Conservation (phyloP, 2,797 vertebrate genomes). For the Poecilia picta region DNA sequence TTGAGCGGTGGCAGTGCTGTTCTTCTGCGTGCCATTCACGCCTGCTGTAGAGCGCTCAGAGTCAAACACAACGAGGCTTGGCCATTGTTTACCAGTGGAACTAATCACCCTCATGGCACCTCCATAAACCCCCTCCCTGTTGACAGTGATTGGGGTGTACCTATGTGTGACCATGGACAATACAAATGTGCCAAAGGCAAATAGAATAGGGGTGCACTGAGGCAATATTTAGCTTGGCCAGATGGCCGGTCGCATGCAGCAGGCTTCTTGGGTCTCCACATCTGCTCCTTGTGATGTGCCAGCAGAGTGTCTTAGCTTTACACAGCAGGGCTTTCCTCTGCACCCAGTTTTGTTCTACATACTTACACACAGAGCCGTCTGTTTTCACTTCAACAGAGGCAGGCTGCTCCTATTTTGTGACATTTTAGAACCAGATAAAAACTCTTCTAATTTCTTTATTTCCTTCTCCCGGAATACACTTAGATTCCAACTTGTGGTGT, state of each 20-base stretch:
- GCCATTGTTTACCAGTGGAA: conserved; percentile 82
- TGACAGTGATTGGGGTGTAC: conserved; percentile 80
- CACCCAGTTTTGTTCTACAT: conserved; percentile 44
- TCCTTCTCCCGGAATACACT: conserved; percentile 48
- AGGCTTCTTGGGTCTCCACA: conserved; percentile 80
- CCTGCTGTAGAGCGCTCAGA: conserved; percentile 76
- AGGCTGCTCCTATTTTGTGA: conserved; percentile 28
- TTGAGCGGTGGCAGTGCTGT: conserved; percentile 75
- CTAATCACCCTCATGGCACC: conserved; percentile 83
- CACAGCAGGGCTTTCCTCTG: conserved; percentile 56
- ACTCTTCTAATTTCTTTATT: conserved; percentile 45
- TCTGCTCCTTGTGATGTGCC: conserved; percentile 83
- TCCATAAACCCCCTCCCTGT: conserved; percentile 79
- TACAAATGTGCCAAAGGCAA: conserved; percentile 83
- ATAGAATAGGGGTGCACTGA: conserved; percentile 82
- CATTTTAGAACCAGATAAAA: conserved; percentile 29
- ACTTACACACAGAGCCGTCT: conserved; percentile 14
- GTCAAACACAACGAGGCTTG: conserved; percentile 78
- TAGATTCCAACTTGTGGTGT: conserved; percentile 81
- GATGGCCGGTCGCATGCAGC: conserved; percentile 82
- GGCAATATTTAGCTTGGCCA: conserved; percentile 88
- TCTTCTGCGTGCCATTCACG: conserved; percentile 76
- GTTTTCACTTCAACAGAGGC: conserved; percentile 29
- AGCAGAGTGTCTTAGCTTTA: conserved; percentile 68
- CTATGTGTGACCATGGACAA: conserved; percentile 83